Percentiles rank a stretch among this genome's conserved stretches.
Evolutionary conservation across 2,113 vertebrate species (phyloP).

Genomic region (Entomyzon cyanotis): DNA sequence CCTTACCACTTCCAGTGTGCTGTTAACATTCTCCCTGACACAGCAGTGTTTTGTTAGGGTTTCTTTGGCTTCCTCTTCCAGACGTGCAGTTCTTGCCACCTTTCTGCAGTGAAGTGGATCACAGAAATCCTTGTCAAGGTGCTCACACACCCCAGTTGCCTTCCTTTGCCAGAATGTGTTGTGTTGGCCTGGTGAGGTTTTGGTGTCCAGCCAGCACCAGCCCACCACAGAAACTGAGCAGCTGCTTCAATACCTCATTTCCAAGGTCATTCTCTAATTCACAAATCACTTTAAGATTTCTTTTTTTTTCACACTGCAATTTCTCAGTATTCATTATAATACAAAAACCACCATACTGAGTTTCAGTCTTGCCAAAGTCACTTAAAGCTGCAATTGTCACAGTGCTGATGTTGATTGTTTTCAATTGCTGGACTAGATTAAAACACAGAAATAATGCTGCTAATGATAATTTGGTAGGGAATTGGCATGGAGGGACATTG

Average conservation of each 20-base stretch:
- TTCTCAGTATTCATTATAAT: neutral
- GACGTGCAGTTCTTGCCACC: neutral
- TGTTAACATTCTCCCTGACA: neutral
- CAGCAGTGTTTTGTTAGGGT: neutral
- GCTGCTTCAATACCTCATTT: neutral
- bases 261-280: neutral
- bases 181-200: accelerated
- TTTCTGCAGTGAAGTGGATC: neutral
- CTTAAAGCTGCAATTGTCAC: neutral
- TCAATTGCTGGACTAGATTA: neutral
- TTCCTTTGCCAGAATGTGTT: neutral
- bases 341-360: neutral
- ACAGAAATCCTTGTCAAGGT: neutral
- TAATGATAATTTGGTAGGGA: neutral
- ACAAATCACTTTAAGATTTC: neutral
- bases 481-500: neutral
- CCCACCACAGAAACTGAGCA: neutral
- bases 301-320: neutral
- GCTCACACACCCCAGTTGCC: neutral
- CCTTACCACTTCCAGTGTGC: neutral
- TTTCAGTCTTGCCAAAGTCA: neutral
- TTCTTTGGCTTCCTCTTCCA: neutral
- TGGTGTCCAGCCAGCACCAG: neutral
- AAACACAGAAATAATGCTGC: conserved; percentile 16
- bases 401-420: neutral